Conservation (phyloP, 2,797 vertebrate genomes). For the Anomalospiza imberbis region DNA sequence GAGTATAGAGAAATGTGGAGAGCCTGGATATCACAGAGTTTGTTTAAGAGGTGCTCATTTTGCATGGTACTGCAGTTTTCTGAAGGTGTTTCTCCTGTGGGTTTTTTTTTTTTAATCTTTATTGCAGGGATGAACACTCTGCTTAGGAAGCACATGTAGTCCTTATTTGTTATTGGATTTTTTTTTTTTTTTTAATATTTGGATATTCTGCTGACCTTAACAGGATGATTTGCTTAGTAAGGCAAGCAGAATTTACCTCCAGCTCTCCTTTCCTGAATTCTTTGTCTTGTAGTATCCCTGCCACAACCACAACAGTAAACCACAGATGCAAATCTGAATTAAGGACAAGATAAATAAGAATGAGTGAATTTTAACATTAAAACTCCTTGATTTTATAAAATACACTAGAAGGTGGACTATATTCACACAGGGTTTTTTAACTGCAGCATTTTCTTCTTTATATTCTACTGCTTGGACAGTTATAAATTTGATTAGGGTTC, state of each 20-base stretch:
- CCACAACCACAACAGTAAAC: not conserved
- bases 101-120: not conserved
- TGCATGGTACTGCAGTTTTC: not conserved
- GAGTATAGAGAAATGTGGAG: not conserved
- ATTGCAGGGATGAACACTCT: not conserved
- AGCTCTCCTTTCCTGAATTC: not conserved
- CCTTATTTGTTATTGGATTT: not conserved
- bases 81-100: not conserved
- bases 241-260: not conserved
- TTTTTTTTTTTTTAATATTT: not conserved
- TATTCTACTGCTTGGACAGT: not conserved
- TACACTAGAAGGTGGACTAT: not conserved
- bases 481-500: not conserved
- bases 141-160: not conserved
- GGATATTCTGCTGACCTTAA: not conserved
- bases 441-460: not conserved
- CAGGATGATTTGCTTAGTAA: not conserved
- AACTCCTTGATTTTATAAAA: not conserved
- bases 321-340: not conserved
- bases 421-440: not conserved
- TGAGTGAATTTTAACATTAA: not conserved
- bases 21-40: not conserved
- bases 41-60: not conserved
- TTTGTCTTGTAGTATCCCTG: not conserved
- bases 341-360: not conserved